Evolutionary conservation across 1,140 invertebrate species (phyloP).

Genomic region (Lepidurus arcticus): DNA sequence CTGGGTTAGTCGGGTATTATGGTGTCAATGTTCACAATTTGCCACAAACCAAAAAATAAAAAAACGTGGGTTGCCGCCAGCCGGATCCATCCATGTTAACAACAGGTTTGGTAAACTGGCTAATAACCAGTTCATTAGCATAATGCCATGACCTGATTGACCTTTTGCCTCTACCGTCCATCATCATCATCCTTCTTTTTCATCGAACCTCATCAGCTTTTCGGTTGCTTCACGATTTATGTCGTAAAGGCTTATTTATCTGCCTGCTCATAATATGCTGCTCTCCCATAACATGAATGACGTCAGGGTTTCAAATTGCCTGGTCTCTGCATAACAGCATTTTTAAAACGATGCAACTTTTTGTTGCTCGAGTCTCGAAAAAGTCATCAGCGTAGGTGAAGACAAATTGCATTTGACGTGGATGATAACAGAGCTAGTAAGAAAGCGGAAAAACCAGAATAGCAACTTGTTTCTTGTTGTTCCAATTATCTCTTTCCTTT

Average conservation of each 20-base stretch:
- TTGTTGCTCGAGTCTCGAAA: background rate
- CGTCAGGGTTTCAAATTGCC: background rate
- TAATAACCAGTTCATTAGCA: constrained; percentile 19
- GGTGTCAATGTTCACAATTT: constrained; percentile 11
- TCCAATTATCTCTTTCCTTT: no score
- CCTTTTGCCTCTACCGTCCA: background rate
- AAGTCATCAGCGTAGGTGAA: background rate
- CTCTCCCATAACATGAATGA: background rate
- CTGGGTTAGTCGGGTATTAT: background rate
- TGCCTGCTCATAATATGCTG: background rate
- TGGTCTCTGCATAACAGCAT: background rate
- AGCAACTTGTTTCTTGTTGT: background rate
- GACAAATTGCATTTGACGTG: background rate
- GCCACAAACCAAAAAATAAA: background rate
- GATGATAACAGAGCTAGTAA: background rate
- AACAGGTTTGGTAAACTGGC: constrained; percentile 1
- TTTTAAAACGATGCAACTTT: background rate
- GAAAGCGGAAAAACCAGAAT: background rate
- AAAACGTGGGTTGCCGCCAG: background rate
- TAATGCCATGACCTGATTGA: constrained; percentile 19
- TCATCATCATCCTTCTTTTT: background rate
- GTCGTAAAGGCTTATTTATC: background rate
- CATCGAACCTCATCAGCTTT: background rate
- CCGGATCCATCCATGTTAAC: background rate
- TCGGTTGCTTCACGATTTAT: background rate